A percentile compares a stretch with the other conserved stretches of the same genome.
These are phyloP conservation scores for Magallana nippona DNA, from an alignment of 2,888 invertebrate genomes.

Conservation along the genomic window DNA sequence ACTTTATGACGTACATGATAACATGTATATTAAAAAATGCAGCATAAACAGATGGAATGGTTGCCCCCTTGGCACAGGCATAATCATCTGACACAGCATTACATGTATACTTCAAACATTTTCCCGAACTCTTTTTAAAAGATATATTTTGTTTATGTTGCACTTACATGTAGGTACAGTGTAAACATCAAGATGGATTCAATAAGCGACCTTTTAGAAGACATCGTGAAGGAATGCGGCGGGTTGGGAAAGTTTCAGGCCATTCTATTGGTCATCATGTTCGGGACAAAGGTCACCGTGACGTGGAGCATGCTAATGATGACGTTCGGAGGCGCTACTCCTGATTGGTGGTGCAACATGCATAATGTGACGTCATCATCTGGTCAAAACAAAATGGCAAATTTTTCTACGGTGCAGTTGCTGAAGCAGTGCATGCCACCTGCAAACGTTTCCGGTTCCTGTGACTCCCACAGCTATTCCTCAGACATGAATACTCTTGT, in stretches of 20 bases:
- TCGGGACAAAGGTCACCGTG: constrained; percentile 52
- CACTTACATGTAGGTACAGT: too few species aligned
- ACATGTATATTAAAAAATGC: too few species aligned
- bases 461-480: neutral
- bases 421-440: constrained; percentile 34
- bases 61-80: too few species aligned
- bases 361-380: constrained; percentile 10
- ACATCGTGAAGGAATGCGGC: constrained; percentile 57
- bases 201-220: constrained; percentile 55
- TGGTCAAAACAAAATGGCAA: too few species aligned
- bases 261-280: constrained; percentile 53
- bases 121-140: too few species aligned
- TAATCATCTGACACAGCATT: too few species aligned
- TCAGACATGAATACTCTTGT: constrained; percentile 53
- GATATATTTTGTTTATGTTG: too few species aligned
- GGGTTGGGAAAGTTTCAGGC: constrained; percentile 65
- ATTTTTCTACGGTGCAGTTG: neutral
- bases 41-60: too few species aligned
- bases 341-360: constrained; percentile 59
- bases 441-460: constrained; percentile 26
- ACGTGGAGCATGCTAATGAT: constrained; percentile 67
- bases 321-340: constrained; percentile 64
- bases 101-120: too few species aligned
- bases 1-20: too few species aligned
- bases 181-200: constrained; percentile 16